Evolutionary conservation across 2,888 invertebrate genomes (phyloP), one percentile per base, ranked within the genome.

Genomic region (Argyresthia goedartella): DNA sequence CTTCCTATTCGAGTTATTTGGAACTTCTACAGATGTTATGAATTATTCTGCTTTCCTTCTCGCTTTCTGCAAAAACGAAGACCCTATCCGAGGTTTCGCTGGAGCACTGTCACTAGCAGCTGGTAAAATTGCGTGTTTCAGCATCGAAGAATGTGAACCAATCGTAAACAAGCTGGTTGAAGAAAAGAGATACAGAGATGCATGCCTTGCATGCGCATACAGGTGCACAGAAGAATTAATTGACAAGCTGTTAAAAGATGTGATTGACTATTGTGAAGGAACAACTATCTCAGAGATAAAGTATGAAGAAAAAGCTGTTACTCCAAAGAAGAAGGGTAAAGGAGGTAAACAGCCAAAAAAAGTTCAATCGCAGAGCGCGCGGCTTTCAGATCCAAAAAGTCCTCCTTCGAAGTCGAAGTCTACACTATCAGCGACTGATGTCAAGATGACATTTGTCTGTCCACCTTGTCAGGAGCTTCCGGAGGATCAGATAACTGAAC

Each of bases 11-110:
- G 86, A 87, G 59, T 71, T 91, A 61, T 92, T 82, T 64, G 77
- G 84, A 65, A 73, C 80, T 0, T 65, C 74, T 45, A 64, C 77
- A 53, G 67, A 88, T 54, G 60, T 71, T 41, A 79, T 90, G 58
- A 91, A 91, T 62, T 92, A 92, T 65, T 87, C 90, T 0, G 89
- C 89, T 6, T 76, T 92, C 61, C 67, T 92, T 36, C 66, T 92
- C 54, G 88, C 88, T 15, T 89, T 91, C 60, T 91, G 91, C 63
- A 91, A 91, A 73, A 88, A 79, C 60, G 55, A 63, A 14, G 73
- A 89, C 61, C 86, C 89, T 0, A 69, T 82, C 6, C 70, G 80
- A 59, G 91, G 91, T 0, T 85, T 91, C 51, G 86, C 75, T 0
- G 88, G 87, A 56, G 91, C 90, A 1, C 60, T 91, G 15, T 81